Base-by-base conservation (phyloP, 37 sponge, comb jelly and placozoan genomes). In the Petrosia ficiformis region DNA sequence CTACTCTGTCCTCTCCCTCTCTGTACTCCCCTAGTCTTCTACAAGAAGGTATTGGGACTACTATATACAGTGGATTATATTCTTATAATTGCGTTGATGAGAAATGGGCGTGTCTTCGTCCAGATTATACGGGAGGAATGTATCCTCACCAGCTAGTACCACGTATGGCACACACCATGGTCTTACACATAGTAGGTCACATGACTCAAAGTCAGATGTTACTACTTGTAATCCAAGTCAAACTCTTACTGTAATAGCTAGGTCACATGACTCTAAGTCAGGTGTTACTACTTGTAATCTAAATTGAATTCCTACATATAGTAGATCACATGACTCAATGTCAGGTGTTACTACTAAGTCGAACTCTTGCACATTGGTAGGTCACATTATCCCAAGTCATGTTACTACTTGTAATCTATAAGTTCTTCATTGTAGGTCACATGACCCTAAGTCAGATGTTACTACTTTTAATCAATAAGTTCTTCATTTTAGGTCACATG, bases 141-240 rank as follows among this genome's bases (percentile, higher is more conserved):
- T 74, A 74, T 58, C 75, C 75, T 34, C 39, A 74, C 25, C 37
- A 33, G 3, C 59, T 76, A 70, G 8, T 58, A 1, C 84, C 84
- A 1, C 57, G 90, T 22, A 89, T 80, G 81, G 81, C 76, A 11
- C 85, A 89, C 70, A 35, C 80, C 16, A 76, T 84, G 81, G 77
- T 89, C 38, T 57, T 84, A 32, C 76, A 89, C 39, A 61, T 79
- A 24, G 89, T 89, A 40, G 73, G 80, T 59, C 5, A 39, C n/a
- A n/a, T n/a, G n/a, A n/a, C n/a, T n/a, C n/a, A n/a, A n/a, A n/a
- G n/a, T n/a, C n/a, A n/a, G n/a, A n/a, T n/a, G n/a, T n/a, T n/a
- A n/a, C n/a, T n/a, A n/a, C n/a, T n/a, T n/a, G n/a, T n/a, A n/a
- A n/a, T n/a, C n/a, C n/a, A n/a, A n/a, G n/a, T n/a, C n/a, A n/a